Evolutionary conservation across 1,140 invertebrate species (phyloP).

Genomic region (Nasonia giraulti): DNA sequence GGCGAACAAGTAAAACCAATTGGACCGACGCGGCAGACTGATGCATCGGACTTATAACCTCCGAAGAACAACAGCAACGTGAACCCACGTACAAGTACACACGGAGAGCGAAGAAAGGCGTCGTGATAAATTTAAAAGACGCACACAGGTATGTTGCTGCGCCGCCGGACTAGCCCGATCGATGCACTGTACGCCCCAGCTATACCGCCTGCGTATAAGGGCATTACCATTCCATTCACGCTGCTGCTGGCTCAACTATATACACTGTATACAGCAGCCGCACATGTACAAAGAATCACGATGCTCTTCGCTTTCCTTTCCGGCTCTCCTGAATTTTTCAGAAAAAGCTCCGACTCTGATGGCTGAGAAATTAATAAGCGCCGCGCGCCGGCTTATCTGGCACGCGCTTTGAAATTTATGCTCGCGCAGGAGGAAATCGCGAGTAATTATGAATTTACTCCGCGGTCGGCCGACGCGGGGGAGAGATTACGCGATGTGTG

Average conservation of each 20-base stretch:
- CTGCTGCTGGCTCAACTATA: slow-evolving; percentile 35
- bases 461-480: not conserved
- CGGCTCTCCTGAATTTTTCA: slow-evolving; percentile 13
- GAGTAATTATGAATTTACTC: slow-evolving; percentile 43
- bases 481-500: slow-evolving; percentile 24
- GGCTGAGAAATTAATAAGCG: slow-evolving; percentile 40
- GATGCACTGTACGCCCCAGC: slow-evolving; percentile 28
- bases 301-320: not conserved
- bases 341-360: slow-evolving; percentile 2
- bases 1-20: slow-evolving; percentile 31
- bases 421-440: slow-evolving; percentile 20
- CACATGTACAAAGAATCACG: not conserved
- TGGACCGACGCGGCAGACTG: not conserved
- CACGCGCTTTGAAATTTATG: slow-evolving; percentile 25
- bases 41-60: not conserved
- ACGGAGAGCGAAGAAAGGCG: slow-evolving; percentile 40
- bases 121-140: slow-evolving; percentile 58
- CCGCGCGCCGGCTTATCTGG: slow-evolving; percentile 12
- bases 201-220: slow-evolving; percentile 31
- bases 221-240: slow-evolving; percentile 55
- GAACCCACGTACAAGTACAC: not conserved
- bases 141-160: slow-evolving; percentile 49
- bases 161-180: slow-evolving; percentile 38
- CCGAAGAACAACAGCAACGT: not conserved
- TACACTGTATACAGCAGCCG: not conserved